Conservation (phyloP, 2,888 invertebrate species). For the Blastobasis lacticolella region DNA sequence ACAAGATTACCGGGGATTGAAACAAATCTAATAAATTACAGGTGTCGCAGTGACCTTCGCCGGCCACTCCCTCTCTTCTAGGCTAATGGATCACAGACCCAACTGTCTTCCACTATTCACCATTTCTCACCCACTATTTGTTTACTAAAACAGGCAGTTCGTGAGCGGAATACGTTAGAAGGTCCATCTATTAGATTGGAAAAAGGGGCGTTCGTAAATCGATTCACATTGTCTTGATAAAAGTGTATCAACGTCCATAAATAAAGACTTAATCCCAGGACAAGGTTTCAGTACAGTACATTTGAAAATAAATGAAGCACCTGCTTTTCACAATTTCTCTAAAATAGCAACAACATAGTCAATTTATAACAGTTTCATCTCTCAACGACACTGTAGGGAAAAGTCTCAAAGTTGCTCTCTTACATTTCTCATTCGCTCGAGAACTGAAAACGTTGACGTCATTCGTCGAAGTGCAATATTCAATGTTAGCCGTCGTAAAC, state of each 20-base stretch:
- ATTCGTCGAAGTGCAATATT: slow-evolving; percentile 24
- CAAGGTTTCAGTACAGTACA: too few species aligned
- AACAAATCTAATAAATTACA: slow-evolving; percentile 67
- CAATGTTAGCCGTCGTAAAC: slow-evolving; percentile 21
- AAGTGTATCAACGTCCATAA: too few species aligned
- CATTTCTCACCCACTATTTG: slow-evolving; percentile 16
- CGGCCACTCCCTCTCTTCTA: slow-evolving; percentile 26
- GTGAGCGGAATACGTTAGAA: slow-evolving; percentile 15
- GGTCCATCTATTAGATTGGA: slow-evolving; percentile 4
- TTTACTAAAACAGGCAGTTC: slow-evolving; percentile 20
- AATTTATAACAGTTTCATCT: too few species aligned
- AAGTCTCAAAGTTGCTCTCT: too few species aligned
- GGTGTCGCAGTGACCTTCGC: slow-evolving; percentile 46
- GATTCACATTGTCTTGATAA: neutral
- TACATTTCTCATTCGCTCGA: too few species aligned
- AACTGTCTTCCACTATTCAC: slow-evolving; percentile 14
- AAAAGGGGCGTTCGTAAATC: neutral
- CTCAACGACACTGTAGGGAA: too few species aligned
- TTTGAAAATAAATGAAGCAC: too few species aligned
- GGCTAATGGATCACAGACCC: slow-evolving; percentile 26
- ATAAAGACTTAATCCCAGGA: too few species aligned
- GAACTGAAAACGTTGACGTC: neutral
- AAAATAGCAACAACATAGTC: too few species aligned
- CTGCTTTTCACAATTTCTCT: too few species aligned
- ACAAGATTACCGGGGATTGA: slow-evolving; percentile 59